These are phyloP conservation scores for Steatornis caripensis DNA, from an alignment of 2,113 vertebrate genomes.

Conservation along the genomic window DNA sequence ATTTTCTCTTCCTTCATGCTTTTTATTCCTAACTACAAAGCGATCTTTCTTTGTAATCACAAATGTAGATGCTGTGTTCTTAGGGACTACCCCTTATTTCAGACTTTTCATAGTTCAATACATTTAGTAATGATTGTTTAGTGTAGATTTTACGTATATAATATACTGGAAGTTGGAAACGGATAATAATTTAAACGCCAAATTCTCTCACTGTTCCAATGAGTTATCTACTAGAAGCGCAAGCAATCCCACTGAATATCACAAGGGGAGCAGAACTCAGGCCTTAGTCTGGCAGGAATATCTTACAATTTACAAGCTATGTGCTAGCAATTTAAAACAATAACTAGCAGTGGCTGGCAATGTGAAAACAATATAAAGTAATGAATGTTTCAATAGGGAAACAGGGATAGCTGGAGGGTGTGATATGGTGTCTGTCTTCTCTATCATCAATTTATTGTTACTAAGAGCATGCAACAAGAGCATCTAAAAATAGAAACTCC, in stretches of 20 bases:
- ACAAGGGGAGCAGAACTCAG: not conserved
- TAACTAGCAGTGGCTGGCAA: slow-evolving; percentile 58
- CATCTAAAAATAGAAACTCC: slow-evolving; percentile 37
- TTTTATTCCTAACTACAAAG: not conserved
- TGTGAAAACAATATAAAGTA: slow-evolving; percentile 57
- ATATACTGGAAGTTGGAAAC: not conserved
- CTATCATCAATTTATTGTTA: slow-evolving; percentile 57
- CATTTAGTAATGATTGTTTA: not conserved
- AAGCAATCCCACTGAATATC: not conserved
- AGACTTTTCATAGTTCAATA: not conserved
- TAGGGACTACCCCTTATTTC: not conserved
- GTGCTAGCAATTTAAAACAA: slow-evolving; percentile 61
- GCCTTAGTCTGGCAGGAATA: slow-evolving; percentile 37
- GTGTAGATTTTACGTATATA: not conserved
- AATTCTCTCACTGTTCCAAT: not conserved
- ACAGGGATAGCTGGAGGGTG: slow-evolving; percentile 58
- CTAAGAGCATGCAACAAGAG: slow-evolving; percentile 53
- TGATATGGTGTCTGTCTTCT: slow-evolving; percentile 47
- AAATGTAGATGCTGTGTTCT: not conserved
- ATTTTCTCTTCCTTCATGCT: not conserved
- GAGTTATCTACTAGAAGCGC: not conserved
- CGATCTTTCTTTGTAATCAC: not conserved
- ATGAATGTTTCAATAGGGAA: slow-evolving; percentile 65
- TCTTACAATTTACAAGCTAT: slow-evolving; percentile 54
- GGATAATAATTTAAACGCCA: not conserved